Percentiles rank a stretch among this genome's conserved stretches.
Conservation (phyloP, 2,113 vertebrate genomes). For the Alectura lathami region DNA sequence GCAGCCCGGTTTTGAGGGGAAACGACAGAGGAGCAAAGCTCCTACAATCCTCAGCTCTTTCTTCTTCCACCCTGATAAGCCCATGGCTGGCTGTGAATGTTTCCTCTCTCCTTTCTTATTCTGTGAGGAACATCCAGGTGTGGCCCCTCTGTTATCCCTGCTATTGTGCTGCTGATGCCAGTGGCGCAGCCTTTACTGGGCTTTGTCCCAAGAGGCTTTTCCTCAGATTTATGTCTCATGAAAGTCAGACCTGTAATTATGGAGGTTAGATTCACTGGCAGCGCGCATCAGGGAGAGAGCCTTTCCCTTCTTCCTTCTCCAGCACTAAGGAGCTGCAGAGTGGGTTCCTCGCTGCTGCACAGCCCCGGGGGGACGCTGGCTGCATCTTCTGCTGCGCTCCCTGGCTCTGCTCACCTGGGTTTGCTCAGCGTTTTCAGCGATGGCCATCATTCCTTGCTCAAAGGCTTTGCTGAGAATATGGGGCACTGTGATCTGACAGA, state of each 20-base stretch:
- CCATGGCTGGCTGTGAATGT: neutral
- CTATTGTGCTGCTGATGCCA: neutral
- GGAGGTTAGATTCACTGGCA: neutral
- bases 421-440: neutral
- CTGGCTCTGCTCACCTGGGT: neutral
- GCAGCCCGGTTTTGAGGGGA: rapidly evolving
- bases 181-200: neutral
- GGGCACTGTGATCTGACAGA: neutral
- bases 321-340: neutral
- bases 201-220: neutral
- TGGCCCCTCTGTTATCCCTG: neutral
- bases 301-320: neutral
- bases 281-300: neutral
- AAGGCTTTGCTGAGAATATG: neutral
- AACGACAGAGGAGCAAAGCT: neutral
- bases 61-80: neutral
- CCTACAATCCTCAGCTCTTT: neutral
- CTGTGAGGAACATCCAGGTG: neutral
- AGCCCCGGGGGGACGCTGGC: neutral
- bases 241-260: neutral
- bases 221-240: neutral
- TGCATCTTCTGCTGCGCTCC: neutral
- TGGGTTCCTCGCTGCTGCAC: neutral
- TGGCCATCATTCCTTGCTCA: neutral
- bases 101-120: neutral